Evolutionary conservation across 1,140 invertebrate species (phyloP), one percentile per base, ranked within the genome.

Genomic region (Drosophila simulans): DNA sequence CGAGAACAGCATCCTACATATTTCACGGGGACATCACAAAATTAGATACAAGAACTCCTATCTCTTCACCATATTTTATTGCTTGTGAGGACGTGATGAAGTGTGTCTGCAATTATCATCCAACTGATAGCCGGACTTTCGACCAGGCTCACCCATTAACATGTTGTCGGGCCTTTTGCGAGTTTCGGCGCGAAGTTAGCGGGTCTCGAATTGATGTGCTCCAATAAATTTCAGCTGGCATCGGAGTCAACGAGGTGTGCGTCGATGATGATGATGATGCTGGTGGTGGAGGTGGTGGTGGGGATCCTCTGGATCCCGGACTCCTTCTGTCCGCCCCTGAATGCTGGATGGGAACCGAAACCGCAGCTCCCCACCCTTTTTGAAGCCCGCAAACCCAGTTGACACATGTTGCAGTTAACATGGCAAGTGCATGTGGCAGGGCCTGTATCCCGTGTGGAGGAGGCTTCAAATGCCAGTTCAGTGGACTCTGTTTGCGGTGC

Each of bases 321-420:
- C 0, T 11, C 11, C 40, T 35, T 53, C 15, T 73, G 55, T 27
- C 56, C 62, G 48, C 49, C 59, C 31, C 43, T 8, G 27, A 59
- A 15, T 34, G 49, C 13, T 22, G 34, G 13, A 22, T 55, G 53
- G 25, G 31, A 58, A 43, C 55, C 52, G 42, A 17, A 57, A 55
- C 46, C 54, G 34, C 68, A 79, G 13, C 63, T 51, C 25, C 13
- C 46, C 34, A 39, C 45, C 58, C 37, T 31, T 35, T 43, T 12
- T 35, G 20, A 65, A 49, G 31, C 20, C 65, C 66, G 10, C 59
- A 45, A 80, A 80, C 49, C 63, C 70, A 80, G 66, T 80, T 80
- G 77, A 80, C 77, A 80, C 70, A 70, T 80, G 77, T 80, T 80
- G 69, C 76, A 73, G 76, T 57, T 71, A 70, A 70, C 65, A 71